These are phyloP conservation scores for Lissonota sp. DNA, from an alignment of 2,888 invertebrate genomes.

Conservation along the genomic window DNA sequence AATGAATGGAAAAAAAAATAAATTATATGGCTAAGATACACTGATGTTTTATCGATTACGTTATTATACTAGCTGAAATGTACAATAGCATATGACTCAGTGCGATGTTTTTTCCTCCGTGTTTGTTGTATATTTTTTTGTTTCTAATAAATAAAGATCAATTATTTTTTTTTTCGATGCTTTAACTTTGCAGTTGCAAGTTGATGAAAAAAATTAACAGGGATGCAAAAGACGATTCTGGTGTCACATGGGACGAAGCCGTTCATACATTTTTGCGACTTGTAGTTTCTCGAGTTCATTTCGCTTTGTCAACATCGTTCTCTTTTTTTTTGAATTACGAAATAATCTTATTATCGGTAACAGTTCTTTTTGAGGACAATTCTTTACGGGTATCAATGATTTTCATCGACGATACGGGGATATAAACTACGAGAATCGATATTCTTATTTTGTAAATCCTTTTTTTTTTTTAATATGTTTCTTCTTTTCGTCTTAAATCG, in stretches of 20 bases:
- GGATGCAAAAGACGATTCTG: constrained; percentile 37
- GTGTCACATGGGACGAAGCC: constrained; percentile 40
- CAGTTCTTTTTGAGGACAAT: constrained; percentile 51
- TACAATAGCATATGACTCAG: constrained; percentile 57
- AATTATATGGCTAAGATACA: constrained; percentile 53
- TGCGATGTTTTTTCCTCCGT: constrained; percentile 18
- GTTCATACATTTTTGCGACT: constrained; percentile 44
- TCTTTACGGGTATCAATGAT: constrained; percentile 35
- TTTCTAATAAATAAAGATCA: constrained; percentile 29
- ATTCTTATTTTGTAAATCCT: constrained; percentile 29
- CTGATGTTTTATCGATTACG: constrained; percentile 46
- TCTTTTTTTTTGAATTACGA: constrained; percentile 20
- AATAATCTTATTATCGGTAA: constrained; percentile 53
- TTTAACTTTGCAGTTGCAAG: background rate
- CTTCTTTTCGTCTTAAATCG: constrained; percentile 31
- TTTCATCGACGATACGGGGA: constrained; percentile 25
- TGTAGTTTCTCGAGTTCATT: constrained; percentile 7
- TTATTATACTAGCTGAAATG: constrained; percentile 57
- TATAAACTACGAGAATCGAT: constrained; percentile 53
- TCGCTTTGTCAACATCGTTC: constrained; percentile 4
- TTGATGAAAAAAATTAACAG: constrained; percentile 6
- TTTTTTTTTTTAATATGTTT: constrained; percentile 19
- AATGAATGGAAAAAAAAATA: constrained; percentile 13
- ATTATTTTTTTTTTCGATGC: constrained; percentile 21
- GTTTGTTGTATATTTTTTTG: constrained; percentile 13